These are phyloP conservation scores for Nephrotoma appendiculata DNA, from an alignment of 2,888 invertebrate species.

Conservation along the genomic window DNA sequence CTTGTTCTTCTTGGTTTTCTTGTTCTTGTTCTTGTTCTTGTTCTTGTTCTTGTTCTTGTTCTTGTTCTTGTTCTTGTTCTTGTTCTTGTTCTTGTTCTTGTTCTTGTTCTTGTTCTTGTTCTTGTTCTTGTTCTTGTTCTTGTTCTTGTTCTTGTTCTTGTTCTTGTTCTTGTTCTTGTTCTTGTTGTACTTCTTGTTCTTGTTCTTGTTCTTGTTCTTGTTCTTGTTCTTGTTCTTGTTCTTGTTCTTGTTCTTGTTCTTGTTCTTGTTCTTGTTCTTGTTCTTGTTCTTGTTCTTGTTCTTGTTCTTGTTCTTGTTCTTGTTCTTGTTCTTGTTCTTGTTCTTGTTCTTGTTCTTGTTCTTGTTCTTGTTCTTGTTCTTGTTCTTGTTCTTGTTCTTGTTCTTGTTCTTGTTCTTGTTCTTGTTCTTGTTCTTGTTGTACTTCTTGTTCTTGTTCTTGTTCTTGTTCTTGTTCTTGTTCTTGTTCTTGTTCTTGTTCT, in stretches of 20 bases:
- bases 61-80: neutral
- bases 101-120: neutral
- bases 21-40: neutral
- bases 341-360: conserved; percentile 22
- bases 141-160: conserved; percentile 8
- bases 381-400: conserved; percentile 13
- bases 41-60: neutral
- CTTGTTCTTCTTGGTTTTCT: too few species aligned
- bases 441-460: conserved; percentile 8
- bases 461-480: conserved; percentile 13
- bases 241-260: neutral
- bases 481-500: conserved; percentile 13
- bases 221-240: conserved; percentile 3
- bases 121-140: conserved; percentile 7
- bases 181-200: conserved; percentile 14
- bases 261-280: conserved; percentile 9
- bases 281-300: conserved; percentile 17
- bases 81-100: neutral
- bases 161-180: conserved; percentile 17
- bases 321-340: conserved; percentile 16
- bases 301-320: conserved; percentile 6
- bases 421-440: conserved; percentile 8
- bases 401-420: conserved; percentile 12
- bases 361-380: conserved; percentile 6
- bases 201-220: conserved; percentile 4